phyloP scores from a whole-genome alignment of 2,113 vertebrate species.

The Odobenus rosmarus region DNA sequence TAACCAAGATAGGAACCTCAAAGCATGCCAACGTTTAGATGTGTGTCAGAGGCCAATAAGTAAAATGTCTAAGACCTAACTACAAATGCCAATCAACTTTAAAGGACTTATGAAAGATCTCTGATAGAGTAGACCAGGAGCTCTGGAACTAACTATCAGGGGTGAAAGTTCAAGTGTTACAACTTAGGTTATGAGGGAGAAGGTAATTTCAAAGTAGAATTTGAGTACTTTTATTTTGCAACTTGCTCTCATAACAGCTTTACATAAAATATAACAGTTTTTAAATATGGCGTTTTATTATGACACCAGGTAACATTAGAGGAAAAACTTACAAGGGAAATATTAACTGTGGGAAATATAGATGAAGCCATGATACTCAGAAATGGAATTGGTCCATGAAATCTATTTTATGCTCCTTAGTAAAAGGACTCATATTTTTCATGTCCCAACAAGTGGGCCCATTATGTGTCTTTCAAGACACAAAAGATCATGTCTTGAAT shows the following conservation, averaged over 20 bases:
- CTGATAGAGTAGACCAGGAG: not conserved
- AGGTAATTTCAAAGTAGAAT: constrained; percentile 17
- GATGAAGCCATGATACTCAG: not conserved
- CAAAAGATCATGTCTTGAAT: constrained; percentile 14
- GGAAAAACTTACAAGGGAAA: not conserved
- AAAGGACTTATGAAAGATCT: constrained; percentile 28
- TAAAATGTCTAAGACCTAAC: constrained; percentile 54
- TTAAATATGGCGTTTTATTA: constrained; percentile 34
- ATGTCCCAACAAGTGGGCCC: not conserved
- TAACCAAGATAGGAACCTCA: constrained; percentile 65
- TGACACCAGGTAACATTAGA: not conserved
- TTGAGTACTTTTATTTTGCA: constrained; percentile 26
- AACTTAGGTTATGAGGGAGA: not conserved
- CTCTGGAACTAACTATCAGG: not conserved
- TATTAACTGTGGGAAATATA: not conserved
- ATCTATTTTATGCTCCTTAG: not conserved
- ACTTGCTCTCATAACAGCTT: not conserved
- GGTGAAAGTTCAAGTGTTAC: constrained; percentile 6
- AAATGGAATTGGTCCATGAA: not conserved
- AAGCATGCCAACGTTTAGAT: constrained; percentile 15
- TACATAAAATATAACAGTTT: not conserved
- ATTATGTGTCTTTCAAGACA: not conserved
- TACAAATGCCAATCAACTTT: constrained; percentile 30
- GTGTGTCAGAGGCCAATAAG: constrained; percentile 45
- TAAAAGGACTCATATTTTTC: constrained; percentile 56